Percentiles rank a stretch among this genome's conserved stretches.
phyloP scores from a whole-genome alignment of 1,140 invertebrate species.

The Aleiodes sp. region DNA sequence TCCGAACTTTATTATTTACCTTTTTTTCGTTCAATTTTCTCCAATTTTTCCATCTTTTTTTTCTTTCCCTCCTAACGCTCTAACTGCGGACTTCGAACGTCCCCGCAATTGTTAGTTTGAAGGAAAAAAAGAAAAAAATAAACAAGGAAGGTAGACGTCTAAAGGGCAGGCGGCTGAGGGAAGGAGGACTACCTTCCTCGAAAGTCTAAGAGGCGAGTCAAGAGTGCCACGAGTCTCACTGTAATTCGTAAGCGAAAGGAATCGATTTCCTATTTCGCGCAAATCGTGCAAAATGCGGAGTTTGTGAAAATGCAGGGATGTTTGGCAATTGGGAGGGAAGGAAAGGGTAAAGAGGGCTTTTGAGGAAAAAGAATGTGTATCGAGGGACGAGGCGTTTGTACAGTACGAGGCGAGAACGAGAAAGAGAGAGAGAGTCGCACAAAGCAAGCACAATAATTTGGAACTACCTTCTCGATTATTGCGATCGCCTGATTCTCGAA shows the following conservation, averaged over 20 bases:
- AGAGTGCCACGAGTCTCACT: conserved; percentile 14
- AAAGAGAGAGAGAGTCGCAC: background rate
- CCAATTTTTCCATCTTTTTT: conserved; percentile 1
- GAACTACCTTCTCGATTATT: conserved; percentile 19
- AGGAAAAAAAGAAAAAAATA: background rate
- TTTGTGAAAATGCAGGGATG: background rate
- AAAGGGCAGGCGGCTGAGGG: too few relatives aligned
- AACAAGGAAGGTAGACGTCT: background rate
- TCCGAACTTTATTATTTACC: too few relatives aligned
- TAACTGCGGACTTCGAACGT: too few relatives aligned
- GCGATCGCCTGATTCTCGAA: conserved; percentile 18
- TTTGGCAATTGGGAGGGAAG: background rate
- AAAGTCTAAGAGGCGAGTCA: conserved; percentile 5
- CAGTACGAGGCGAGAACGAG: background rate
- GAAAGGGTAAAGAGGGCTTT: background rate
- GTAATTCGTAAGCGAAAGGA: conserved; percentile 4
- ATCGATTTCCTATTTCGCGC: conserved; percentile 19
- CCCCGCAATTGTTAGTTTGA: conserved; percentile 4
- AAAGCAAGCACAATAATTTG: conserved; percentile 22
- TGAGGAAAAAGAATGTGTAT: background rate
- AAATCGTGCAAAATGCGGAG: conserved; percentile 18
- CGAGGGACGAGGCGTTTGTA: background rate
- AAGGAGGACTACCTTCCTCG: conserved; percentile 9
- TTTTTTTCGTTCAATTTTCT: background rate
- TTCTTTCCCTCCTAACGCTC: too few relatives aligned